These are phyloP conservation scores for Oligia latruncula DNA, from an alignment of 2,888 invertebrate species.

Conservation along the genomic window DNA sequence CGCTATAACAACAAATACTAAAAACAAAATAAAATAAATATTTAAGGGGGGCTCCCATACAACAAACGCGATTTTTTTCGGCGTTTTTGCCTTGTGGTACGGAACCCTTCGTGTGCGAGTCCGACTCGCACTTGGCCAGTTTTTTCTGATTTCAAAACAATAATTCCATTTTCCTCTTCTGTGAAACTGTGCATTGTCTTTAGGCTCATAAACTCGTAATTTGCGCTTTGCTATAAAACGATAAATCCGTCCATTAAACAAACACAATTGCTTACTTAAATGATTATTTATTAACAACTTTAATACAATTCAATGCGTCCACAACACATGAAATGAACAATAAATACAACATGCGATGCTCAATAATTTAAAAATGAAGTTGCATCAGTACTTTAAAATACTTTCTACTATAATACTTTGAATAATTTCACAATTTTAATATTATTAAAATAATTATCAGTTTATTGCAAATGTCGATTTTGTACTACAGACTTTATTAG, in stretches of 20 bases:
- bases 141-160: neutral
- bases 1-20: too few species aligned
- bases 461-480: slow-evolving; percentile 60
- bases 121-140: too few species aligned
- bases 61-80: too few species aligned
- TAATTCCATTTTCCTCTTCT: slow-evolving; percentile 2
- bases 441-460: slow-evolving; percentile 53
- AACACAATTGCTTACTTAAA: slow-evolving; percentile 48
- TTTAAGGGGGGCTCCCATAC: too few species aligned
- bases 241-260: slow-evolving; percentile 30
- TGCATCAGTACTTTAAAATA: slow-evolving; percentile 67
- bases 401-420: slow-evolving; percentile 73
- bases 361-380: slow-evolving; percentile 69
- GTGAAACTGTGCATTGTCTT: slow-evolving; percentile 4
- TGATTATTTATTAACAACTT: slow-evolving; percentile 69
- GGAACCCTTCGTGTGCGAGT: too few species aligned
- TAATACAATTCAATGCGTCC: slow-evolving; percentile 63
- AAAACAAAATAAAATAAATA: too few species aligned
- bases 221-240: neutral
- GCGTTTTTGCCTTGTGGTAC: too few species aligned
- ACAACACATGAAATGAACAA: slow-evolving; percentile 68
- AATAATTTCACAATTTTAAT: slow-evolving; percentile 65
- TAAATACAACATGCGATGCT: slow-evolving; percentile 71
- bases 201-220: slow-evolving; percentile 9
- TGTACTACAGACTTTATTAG: slow-evolving; percentile 59